Base-by-base conservation (phyloP, 1,140 invertebrate species). In the Drosophila mojavensis region DNA sequence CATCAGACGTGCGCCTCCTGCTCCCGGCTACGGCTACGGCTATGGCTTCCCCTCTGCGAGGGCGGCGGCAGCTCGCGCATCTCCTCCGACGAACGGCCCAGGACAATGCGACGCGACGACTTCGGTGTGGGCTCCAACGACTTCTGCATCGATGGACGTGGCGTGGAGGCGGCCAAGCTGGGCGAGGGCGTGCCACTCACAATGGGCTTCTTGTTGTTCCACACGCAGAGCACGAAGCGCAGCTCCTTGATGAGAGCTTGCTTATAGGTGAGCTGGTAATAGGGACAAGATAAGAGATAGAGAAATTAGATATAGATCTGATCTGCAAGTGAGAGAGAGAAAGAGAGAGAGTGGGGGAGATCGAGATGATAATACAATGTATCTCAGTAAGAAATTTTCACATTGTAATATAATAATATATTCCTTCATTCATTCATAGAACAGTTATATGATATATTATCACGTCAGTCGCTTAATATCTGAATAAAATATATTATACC, bases 181-280 rank as follows among this genome's bases (percentile, higher is more conserved):
- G 81, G 75, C 0, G 63, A 53, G 0, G 88, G 84, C 9, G 90
- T 81, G 10, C 64, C 56, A 1, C 66, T 74, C 3, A 53, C 43
- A 4, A 91, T 79, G 5, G 91, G 91, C 13, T 92, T 92, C 53
- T 89, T 90, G 36, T 91, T 89, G 65, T 91, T 92, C 91, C 91
- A 92, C 39, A 92, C 75, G 48, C 80, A 73, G 10, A 92, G 61
- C 11, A 92, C 84, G 28, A 92, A 92, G 5, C 55, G 65, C 3
- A 91, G 71, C 65, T 92, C 91, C 58, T 83, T 91, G 1, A 51
- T 67, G 13, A 91, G 84, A 2, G 85, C 81, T 6, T 74, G 36
- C 48, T 91, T 90, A 3, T 84, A 75, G 0, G 74, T 92, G 80
- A 64, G 93, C 94, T 26, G 94, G 92, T 79, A 95, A 93, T 94